A percentile compares a stretch with the other conserved stretches of the same genome.
These are phyloP conservation scores for Dipodomys spectabilis DNA, from an alignment of 2,113 vertebrate species.

Conservation along the genomic window DNA sequence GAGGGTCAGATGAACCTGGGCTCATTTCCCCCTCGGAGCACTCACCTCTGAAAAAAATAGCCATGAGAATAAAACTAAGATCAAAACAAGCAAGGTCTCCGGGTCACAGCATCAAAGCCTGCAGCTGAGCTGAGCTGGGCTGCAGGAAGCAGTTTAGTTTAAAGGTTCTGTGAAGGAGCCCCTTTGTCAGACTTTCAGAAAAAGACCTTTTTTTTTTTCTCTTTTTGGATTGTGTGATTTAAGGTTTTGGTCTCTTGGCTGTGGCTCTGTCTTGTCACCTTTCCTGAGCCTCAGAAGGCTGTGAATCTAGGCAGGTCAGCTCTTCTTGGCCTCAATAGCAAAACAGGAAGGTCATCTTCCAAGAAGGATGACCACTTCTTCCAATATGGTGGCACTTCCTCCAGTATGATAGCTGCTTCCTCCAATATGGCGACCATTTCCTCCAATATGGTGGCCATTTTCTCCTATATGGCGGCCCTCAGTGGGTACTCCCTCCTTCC, in stretches of 20 bases:
- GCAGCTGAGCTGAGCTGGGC: background rate
- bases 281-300: slow-evolving; percentile 1
- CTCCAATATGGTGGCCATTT: background rate
- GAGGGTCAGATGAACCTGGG: background rate
- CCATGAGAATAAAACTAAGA: background rate
- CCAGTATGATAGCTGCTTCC: background rate
- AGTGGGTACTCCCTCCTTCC: too few species aligned
- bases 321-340: background rate
- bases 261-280: background rate
- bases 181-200: slow-evolving; percentile 26
- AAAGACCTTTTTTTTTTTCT: background rate
- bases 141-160: background rate
- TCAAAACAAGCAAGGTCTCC: background rate
- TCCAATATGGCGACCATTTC: background rate
- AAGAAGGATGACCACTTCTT: background rate
- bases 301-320: background rate
- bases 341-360: background rate
- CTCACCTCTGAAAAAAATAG: background rate
- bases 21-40: background rate
- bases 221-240: background rate
- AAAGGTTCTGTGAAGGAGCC: background rate
- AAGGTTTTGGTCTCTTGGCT: slow-evolving; percentile 40
- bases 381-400: background rate
- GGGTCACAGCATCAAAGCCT: background rate
- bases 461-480: background rate